Base-by-base conservation (phyloP, 2,888 invertebrate genomes). In the Aphidoletes aphidimyza region DNA sequence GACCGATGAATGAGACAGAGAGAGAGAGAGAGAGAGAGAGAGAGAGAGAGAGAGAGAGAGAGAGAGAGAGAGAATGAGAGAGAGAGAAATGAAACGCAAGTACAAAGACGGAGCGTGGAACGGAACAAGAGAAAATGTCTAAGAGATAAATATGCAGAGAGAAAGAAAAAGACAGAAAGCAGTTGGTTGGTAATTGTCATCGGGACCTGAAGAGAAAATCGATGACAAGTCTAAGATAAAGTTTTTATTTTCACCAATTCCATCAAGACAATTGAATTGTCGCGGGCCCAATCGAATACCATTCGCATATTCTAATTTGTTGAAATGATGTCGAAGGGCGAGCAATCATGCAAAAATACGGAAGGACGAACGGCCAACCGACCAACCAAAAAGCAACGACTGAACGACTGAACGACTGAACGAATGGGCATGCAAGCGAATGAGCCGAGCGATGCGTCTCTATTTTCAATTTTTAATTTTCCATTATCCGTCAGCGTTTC, bases 401-500 rank as follows among this genome's bases (percentile, higher is more conserved):
- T 26, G 47, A 47, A n/a, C n/a, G n/a, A n/a, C n/a, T n/a, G n/a
- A n/a, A n/a, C n/a, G n/a, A n/a, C n/a, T n/a, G n/a, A n/a, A n/a
- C n/a, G n/a, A n/a, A n/a, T n/a, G n/a, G n/a, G n/a, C n/a, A n/a
- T n/a, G n/a, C n/a, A n/a, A n/a, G n/a, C n/a, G n/a, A n/a, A n/a
- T n/a, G n/a, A n/a, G n/a, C n/a, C 42, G 42, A 42, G 42, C 42
- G 54, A 22, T 22, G 54, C 54, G 69, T 69, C 69, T 69, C 34
- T 69, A 69, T 69, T 30, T 69, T 69, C 69, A 69, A 69, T 69
- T 69, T 69, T 69, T 69, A 69, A 69, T 69, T 69, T 69, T 69
- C 69, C 69, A 69, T 69, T 69, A 69, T 69, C 69, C 69, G 69
- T 30, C 34, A 69, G 30, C 69, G 30, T 69, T 69, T 30, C 34